Evolutionary conservation across 2,113 vertebrate species (phyloP).

Genomic region (Argyrosomus japonicus): DNA sequence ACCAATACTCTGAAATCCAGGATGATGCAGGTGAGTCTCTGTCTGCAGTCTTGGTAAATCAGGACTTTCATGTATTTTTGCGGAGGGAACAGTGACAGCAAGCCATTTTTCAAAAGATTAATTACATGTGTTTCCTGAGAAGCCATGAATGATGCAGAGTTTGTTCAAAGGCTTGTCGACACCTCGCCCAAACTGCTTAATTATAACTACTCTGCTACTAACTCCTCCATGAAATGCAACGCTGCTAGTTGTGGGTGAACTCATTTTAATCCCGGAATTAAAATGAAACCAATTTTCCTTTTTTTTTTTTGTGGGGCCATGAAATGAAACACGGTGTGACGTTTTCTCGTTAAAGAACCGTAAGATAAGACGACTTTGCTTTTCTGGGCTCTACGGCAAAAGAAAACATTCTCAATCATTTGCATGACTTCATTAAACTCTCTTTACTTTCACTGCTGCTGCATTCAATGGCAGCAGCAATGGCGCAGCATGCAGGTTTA

Average conservation of each 20-base stretch:
- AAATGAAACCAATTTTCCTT: constrained; percentile 42
- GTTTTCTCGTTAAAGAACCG: background rate
- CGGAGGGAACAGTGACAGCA: background rate
- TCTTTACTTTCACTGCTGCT: constrained; percentile 3
- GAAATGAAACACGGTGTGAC: background rate
- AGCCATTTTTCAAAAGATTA: constrained; percentile 13
- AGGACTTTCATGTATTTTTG: constrained; percentile 1
- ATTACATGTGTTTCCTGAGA: constrained; percentile 19
- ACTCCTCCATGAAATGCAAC: constrained; percentile 7
- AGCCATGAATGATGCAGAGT: constrained; percentile 41
- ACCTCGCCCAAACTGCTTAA: constrained; percentile 9
- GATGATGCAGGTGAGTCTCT: background rate
- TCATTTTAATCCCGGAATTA: constrained; percentile 30
- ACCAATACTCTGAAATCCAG: background rate
- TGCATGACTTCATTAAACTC: constrained; percentile 6
- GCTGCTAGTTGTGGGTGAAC: constrained; percentile 5
- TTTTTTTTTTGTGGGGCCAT: constrained; percentile 16
- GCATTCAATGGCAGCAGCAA: background rate
- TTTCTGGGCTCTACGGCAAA: background rate
- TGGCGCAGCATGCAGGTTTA: background rate
- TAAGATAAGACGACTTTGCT: constrained; percentile 19
- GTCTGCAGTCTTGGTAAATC: background rate
- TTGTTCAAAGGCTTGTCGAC: constrained; percentile 11
- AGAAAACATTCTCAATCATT: background rate
- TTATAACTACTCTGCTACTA: constrained; percentile 21